Evolutionary conservation across 2,888 invertebrate genomes (phyloP).

Genomic region (Tipula unca): DNA sequence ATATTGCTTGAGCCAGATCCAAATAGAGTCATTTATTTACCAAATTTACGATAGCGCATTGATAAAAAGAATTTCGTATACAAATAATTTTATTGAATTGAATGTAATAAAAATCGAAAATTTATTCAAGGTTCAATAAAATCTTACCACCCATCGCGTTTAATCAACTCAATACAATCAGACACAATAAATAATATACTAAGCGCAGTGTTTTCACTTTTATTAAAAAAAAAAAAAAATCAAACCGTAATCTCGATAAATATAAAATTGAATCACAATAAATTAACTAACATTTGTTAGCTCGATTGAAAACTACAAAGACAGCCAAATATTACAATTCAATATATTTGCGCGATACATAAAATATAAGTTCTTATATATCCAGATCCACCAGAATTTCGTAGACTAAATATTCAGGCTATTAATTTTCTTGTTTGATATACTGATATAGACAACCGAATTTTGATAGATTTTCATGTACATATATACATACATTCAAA

Average conservation of each 20-base stretch:
- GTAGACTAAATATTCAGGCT: not conserved
- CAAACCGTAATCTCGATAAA: not conserved
- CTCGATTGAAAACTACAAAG: not conserved
- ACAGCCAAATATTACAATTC: not conserved
- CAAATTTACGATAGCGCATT: not conserved
- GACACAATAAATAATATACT: not conserved
- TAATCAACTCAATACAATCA: not conserved
- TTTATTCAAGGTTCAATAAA: not conserved
- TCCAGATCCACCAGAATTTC: not conserved
- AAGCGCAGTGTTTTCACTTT: not conserved
- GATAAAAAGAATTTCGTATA: not conserved
- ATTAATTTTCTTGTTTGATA: not conserved
- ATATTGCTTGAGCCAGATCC: not conserved
- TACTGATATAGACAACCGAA: not conserved
- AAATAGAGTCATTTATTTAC: not conserved
- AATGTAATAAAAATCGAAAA: not conserved
- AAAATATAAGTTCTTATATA: too few species aligned
- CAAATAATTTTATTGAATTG: not conserved
- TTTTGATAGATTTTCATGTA: not conserved
- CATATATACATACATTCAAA: not conserved
- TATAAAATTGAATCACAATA: not conserved
- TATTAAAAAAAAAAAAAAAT: not conserved
- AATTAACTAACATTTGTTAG: not conserved
- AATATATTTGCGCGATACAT: not conserved
- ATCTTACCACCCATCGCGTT: not conserved